Evolutionary conservation across 2,797 vertebrate species (phyloP).

Genomic region (Tokudaia muenninki): DNA sequence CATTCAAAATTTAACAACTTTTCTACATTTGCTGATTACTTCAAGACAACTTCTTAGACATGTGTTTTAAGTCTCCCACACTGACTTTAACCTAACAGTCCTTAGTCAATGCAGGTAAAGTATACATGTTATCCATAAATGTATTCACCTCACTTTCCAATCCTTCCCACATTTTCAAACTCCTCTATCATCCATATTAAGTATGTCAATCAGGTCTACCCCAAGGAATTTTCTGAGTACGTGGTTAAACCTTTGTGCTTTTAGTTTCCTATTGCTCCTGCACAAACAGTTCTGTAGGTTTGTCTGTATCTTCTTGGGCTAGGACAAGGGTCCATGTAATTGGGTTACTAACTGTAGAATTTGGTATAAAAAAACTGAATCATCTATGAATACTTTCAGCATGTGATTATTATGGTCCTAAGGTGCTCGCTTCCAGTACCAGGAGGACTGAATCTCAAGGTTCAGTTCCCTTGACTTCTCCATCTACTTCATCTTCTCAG

Average conservation of each 20-base stretch:
- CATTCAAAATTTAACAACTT: background rate
- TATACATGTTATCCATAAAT: background rate
- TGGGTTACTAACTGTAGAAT: background rate
- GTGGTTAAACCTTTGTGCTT: background rate
- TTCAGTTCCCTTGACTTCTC: background rate
- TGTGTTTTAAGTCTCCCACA: background rate
- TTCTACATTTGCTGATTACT: background rate
- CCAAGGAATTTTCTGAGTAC: conserved; percentile 41
- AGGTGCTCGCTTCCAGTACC: background rate
- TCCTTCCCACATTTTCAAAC: background rate
- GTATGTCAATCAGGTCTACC: background rate
- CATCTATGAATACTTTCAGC: background rate
- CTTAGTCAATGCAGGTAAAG: background rate
- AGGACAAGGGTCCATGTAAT: background rate
- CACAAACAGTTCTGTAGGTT: background rate
- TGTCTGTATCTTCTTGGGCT: background rate
- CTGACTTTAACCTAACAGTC: background rate
- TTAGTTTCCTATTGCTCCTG: background rate
- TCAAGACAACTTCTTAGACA: background rate
- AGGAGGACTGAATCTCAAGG: background rate
- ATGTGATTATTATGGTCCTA: background rate
- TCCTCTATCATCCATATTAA: background rate
- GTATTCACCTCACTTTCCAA: background rate
- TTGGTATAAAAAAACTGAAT: background rate
- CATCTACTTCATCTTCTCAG: background rate